A percentile compares a stretch with the other conserved stretches of the same genome.
phyloP scores from a whole-genome alignment of 30 jellyfish, hydroid and myxozoan species.

The Cassiopea andromeda region DNA sequence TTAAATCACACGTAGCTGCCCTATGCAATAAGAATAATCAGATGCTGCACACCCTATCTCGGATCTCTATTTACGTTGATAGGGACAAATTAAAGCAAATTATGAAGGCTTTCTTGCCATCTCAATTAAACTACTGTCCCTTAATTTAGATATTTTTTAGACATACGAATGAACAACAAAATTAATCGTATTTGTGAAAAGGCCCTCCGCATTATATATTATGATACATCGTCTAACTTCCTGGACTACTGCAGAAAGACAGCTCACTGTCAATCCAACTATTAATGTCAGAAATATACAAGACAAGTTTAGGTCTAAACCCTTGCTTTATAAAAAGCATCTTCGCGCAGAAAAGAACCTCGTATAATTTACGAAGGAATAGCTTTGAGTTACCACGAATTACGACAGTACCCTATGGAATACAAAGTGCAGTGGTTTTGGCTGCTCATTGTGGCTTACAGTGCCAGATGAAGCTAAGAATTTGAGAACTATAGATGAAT shows the following conservation, averaged over 20 bases:
- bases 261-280: neutral
- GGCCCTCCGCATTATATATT: neutral
- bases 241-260: neutral
- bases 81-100: neutral
- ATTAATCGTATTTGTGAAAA: neutral
- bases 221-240: neutral
- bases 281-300: neutral
- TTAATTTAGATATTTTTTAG: neutral
- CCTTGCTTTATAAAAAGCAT: neutral
- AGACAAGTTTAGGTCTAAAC: neutral
- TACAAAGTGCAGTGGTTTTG: neutral
- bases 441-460: neutral
- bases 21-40: neutral
- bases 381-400: neutral
- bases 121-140: neutral
- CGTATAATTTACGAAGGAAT: neutral
- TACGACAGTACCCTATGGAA: neutral
- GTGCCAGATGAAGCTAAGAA: neutral
- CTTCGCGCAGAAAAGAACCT: neutral
- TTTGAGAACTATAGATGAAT: neutral
- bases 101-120: neutral
- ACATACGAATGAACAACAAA: neutral
- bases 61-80: neutral
- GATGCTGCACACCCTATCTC: neutral
- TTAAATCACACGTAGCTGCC: neutral